A percentile compares a stretch with the other conserved stretches of the same genome.
These are phyloP conservation scores for Creontiades dilutus DNA, from an alignment of 2,888 invertebrate genomes.

Conservation along the genomic window DNA sequence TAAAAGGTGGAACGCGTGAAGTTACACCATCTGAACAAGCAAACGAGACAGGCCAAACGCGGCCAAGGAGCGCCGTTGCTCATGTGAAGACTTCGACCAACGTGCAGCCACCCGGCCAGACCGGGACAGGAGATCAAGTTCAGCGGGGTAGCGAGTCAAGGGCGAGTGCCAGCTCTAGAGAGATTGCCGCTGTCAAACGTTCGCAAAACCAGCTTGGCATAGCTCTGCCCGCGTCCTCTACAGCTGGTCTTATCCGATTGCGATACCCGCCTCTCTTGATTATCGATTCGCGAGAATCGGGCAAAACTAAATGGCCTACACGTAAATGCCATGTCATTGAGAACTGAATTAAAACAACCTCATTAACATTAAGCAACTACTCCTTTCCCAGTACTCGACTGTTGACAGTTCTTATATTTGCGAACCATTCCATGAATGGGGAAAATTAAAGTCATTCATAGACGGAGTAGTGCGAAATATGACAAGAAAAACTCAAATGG, in stretches of 20 bases:
- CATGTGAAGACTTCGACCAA: neutral
- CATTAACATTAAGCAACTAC: neutral
- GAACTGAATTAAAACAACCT: neutral
- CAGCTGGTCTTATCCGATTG: neutral
- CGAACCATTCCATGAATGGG: too few species aligned
- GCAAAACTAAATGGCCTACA: neutral
- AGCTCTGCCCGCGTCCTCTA: neutral
- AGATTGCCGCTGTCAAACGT: neutral
- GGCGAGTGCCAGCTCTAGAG: neutral
- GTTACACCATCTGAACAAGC: constrained; percentile 23
- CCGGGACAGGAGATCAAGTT: constrained; percentile 39
- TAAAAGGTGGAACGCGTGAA: neutral
- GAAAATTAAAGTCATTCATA: too few species aligned
- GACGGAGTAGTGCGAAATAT: too few species aligned
- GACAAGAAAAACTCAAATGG: too few species aligned
- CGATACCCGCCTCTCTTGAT: neutral
- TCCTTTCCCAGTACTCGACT: neutral
- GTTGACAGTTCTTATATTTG: neutral
- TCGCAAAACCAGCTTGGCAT: constrained; percentile 23
- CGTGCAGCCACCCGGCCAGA: constrained; percentile 4
- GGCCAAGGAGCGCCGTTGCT: constrained; percentile 32
- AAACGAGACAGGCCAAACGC: constrained; percentile 15
- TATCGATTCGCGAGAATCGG: constrained; percentile 11
- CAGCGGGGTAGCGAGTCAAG: constrained; percentile 42
- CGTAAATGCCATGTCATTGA: constrained; percentile 24